Conservation (phyloP, 2,888 invertebrate genomes). For the Acrobeloides nanus region DNA sequence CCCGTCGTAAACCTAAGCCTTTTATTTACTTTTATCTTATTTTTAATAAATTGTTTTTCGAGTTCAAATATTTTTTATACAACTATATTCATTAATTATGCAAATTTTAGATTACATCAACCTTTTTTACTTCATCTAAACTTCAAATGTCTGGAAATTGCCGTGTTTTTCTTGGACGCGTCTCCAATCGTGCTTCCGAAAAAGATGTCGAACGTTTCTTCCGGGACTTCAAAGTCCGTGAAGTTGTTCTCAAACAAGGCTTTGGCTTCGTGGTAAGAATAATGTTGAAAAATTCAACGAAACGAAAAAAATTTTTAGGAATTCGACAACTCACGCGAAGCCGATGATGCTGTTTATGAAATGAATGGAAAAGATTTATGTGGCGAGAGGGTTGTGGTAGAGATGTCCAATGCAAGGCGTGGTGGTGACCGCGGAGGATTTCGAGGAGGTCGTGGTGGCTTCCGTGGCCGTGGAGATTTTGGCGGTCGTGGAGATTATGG, state of each 20-base stretch:
- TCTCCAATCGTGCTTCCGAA: conserved; percentile 73
- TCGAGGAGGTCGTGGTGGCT: conserved; percentile 4
- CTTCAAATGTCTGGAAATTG: no score
- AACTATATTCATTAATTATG: no score
- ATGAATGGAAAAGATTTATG: conserved; percentile 58
- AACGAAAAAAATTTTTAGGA: no score
- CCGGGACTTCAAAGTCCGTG: conserved; percentile 81
- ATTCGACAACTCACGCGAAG: conserved; percentile 59
- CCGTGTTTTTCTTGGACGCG: conserved; percentile 69
- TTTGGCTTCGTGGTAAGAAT: conserved; percentile 84
- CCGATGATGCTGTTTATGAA: conserved; percentile 60
- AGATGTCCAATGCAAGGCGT: conserved; percentile 38
- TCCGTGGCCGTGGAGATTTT: conserved; percentile 20
- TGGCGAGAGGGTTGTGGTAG: conserved; percentile 56
- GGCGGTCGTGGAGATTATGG: conserved; percentile 17
- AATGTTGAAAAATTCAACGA: no score
- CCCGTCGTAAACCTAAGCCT: no score
- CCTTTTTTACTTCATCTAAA: no score
- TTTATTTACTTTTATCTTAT: no score
- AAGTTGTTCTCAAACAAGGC: conserved; percentile 90
- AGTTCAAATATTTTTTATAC: no score
- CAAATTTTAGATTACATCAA: no score
- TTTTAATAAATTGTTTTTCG: no score
- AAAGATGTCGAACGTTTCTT: conserved; percentile 91
- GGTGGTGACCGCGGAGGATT: conserved; percentile 8